Evolutionary conservation across 1,140 invertebrate species (phyloP), one percentile per base, ranked within the genome.

Genomic region (Plectrocnemia conspersa): DNA sequence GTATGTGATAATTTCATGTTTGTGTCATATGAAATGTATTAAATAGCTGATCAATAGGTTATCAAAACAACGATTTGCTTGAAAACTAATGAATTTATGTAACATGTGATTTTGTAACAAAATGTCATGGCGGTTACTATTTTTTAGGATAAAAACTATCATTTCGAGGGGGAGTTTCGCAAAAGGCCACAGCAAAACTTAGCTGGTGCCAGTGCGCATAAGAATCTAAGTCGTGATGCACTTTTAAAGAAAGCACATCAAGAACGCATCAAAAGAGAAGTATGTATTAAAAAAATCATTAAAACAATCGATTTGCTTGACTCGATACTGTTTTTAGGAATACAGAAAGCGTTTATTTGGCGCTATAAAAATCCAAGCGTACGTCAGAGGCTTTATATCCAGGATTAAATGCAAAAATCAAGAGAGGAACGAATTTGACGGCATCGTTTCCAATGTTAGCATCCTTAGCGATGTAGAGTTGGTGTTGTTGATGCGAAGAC

Each of bases 121-220:
- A 32, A 7, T 7, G 27, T 32, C 7, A 32, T 32, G 27, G n/a
- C 27, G 27, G 7, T 32, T 32, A n/a, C n/a, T n/a, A n/a, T n/a
- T 38, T 38, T 50, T 50, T 22, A 24, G 32, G 47, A 25, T 18
- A 58, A 52, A 35, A 81, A 80, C 81, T 89, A 89, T 71, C 89
- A 85, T 67, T 97, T 97, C 72, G 92, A 97, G 67, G 94, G 94
- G 40, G 87, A 96, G 66, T 92, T 89, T 69, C 81, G 88, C 55
- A 78, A 87, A 38, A 85, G 82, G 68, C 94, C 94, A 1, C 81
- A 91, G 58, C 92, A 96, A 75, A 93, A 90, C 75, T 77, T 96
- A 60, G 83, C 89, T 38, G 94, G 94, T 33, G 86, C 88, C 3
- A 91, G 88, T 72, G 66, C 67, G 46, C 74, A 77, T 18, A 69